Base-by-base conservation (phyloP, 2,888 invertebrate species). In the Leucoptera coffeella region DNA sequence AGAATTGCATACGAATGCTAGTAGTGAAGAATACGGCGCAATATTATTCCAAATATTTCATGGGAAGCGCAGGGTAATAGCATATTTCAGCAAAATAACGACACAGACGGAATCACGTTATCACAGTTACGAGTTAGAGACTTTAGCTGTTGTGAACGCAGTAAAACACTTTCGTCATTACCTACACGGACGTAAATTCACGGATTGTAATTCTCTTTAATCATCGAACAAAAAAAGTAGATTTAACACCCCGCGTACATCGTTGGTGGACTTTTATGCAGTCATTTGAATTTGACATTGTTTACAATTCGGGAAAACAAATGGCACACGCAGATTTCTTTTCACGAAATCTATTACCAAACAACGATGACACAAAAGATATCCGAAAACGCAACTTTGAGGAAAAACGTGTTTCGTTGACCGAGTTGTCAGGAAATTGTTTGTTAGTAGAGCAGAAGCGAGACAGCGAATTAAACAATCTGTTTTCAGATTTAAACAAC, bases 1-100 rank as follows among this genome's bases (percentile, higher is more conserved):
- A 1, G 39, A 40, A 14, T 13, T 42, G 1, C 38, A 39, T 17
- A 38, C 38, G 0, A 39, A 40, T 20, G 42, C 42, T 0, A 38
- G 38, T 14, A 9, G 27, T 1, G 21, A 22, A 1, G 40, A 39
- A 1, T 41, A 39, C 22, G 40, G 40, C 0, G 37, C 33, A 1
- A 35, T 40, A 2, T 11, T 21, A n/a, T 8, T 21, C n/a, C 21
- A 21, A n/a, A 21, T 5, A 21, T 4, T 5, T 8, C 26, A 32
- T 2, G 11, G 17, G 3, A 31, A 31, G 10, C 20, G 4, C 4
- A 31, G 22, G 9, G 25, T 26, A 0, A 25, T 38, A 1, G 37
- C 12, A 0, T 38, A 38, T 14, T 38, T 19, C 10, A 41, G 37
- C 20, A 22, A 22, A 7, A 26, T 36, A 6, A 41, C 38, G 2